These are phyloP conservation scores for Macrobrachium rosenbergii DNA, from an alignment of 1,140 invertebrate species.

Conservation along the genomic window DNA sequence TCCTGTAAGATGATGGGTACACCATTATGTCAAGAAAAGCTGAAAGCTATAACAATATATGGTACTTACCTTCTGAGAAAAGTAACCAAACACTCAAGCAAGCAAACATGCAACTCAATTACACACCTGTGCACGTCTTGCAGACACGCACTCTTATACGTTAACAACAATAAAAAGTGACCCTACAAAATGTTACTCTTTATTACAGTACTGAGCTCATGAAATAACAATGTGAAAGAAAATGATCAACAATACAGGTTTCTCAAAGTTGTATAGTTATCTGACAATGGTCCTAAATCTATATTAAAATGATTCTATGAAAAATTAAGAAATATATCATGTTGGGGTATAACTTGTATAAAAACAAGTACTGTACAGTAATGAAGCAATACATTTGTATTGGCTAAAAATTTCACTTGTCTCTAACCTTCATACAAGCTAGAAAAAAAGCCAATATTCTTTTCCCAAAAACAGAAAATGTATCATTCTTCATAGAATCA, in stretches of 20 bases:
- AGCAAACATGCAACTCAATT: slow-evolving; percentile 40
- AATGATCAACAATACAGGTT: slow-evolving; percentile 44
- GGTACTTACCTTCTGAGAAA: slow-evolving; percentile 9
- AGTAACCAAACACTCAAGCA: slow-evolving; percentile 15
- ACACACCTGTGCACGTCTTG: slow-evolving; percentile 38
- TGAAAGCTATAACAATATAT: not conserved
- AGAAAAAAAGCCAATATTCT: not conserved
- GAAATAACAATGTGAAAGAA: slow-evolving; percentile 46
- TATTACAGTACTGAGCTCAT: slow-evolving; percentile 25
- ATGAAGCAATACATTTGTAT: not conserved
- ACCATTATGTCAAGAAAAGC: not conserved
- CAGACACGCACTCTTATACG: slow-evolving; percentile 42
- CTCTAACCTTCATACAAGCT: slow-evolving; percentile 17
- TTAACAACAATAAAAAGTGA: slow-evolving; percentile 39
- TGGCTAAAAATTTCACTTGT: slow-evolving; percentile 16
- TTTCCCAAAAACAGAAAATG: slow-evolving; percentile 6
- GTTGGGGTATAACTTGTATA: not conserved
- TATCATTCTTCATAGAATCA: slow-evolving; percentile 41
- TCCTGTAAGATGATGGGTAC: slow-evolving; percentile 49
- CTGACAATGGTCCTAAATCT: slow-evolving; percentile 42
- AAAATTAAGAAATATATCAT: not conserved
- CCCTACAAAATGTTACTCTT: slow-evolving; percentile 38
- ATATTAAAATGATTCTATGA: slow-evolving; percentile 30
- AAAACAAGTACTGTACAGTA: slow-evolving; percentile 1
- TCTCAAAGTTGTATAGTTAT: slow-evolving; percentile 35